Evolutionary conservation across 2,113 vertebrate species (phyloP), one percentile per base, ranked within the genome.

Genomic region (Bujurquina vittata): DNA sequence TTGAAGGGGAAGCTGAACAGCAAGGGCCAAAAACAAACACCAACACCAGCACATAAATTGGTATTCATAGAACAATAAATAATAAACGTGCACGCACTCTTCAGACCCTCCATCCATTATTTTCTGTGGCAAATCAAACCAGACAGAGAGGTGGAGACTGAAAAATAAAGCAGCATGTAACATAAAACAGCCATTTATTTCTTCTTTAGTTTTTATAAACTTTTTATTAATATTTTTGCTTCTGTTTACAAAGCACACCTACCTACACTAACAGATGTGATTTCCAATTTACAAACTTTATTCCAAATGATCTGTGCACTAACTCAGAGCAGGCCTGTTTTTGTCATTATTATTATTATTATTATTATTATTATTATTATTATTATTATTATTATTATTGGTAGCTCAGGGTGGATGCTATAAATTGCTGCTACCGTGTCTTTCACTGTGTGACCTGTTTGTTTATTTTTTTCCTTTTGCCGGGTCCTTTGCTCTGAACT

Each of bases 191-290:
- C 17, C 23, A 7, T 69, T 69, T 69, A 26, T 49, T 69, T 69
- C 22, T 67, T 46, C 43, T 67, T 67, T 46, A 14, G 22, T 0
- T 0, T 43, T 67, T 67, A 26, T 37, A 4, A n/a, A 43, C 26
- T 67, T 65, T 46, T 43, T 18, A 46, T 67, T 67, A 67, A 67
- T 37, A 67, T 67, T 46, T 4, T 0, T 10, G n/a, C n/a, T 12
- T 63, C 35, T 40, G 35, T 65, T 65, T 65, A 65, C n/a, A 65
- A 14, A 22, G 20, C 35, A 8, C 20, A 40, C 35, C 61, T 43
- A 23, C 61, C 22, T 65, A 43, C 12, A 12, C 22, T 43, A 65
- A 43, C 43, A 43, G 40, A n/a, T 43, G 62, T 4, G 14, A 46
- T 43, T 46, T 18, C 17, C 14, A 18, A 46, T 22, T 65, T 22